Evolutionary conservation across 2,113 vertebrate genomes (phyloP).

Genomic region (Ellobius talpinus): DNA sequence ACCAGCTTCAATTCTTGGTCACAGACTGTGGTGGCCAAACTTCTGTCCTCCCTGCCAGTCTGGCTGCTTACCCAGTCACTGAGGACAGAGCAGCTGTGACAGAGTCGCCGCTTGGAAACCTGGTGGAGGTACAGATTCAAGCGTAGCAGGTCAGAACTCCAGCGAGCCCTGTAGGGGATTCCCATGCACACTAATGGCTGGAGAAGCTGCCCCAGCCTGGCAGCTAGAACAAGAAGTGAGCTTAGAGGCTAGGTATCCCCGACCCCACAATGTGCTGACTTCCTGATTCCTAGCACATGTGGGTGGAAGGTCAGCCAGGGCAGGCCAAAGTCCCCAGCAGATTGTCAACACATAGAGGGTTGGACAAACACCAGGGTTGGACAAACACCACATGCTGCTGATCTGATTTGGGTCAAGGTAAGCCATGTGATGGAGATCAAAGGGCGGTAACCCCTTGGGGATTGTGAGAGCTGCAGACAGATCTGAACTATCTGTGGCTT

Average conservation of each 20-base stretch:
- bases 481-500: background rate
- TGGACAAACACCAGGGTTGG: background rate
- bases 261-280: background rate
- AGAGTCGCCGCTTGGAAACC: background rate
- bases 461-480: background rate
- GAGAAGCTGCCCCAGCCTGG: background rate
- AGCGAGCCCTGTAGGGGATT: background rate
- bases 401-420: background rate
- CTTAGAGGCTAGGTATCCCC: background rate
- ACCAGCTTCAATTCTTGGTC: background rate
- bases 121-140: background rate
- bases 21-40: background rate
- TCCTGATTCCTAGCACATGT: background rate
- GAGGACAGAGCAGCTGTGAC: background rate
- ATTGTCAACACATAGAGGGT: background rate
- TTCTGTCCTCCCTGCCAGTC: background rate
- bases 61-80: background rate
- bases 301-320: background rate
- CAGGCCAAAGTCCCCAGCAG: background rate
- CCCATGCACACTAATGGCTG: rapidly evolving
- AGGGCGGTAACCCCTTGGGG: background rate
- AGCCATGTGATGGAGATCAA: background rate
- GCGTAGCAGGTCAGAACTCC: background rate
- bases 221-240: background rate
- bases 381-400: background rate